Conservation (phyloP, 2,113 vertebrate species). For the Eulemur rufifrons region DNA sequence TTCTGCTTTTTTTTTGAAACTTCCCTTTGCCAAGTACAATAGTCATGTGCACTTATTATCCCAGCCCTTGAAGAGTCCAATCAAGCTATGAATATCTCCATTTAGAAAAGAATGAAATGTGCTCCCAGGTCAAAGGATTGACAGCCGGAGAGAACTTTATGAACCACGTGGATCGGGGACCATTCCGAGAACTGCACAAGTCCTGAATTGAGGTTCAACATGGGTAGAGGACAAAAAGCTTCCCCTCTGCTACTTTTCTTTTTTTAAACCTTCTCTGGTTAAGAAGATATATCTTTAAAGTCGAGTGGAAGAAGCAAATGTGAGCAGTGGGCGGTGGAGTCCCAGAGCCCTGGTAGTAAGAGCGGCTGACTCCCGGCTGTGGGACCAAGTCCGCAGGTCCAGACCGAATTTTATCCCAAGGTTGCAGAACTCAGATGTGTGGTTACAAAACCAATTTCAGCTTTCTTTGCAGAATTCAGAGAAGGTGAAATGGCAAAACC, state of each 20-base stretch:
- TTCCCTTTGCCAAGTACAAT: no score
- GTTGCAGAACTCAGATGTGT: neutral
- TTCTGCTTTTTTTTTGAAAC: no score
- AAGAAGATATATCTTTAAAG: neutral
- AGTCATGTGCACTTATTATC: neutral
- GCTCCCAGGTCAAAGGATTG: neutral
- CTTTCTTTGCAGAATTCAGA: neutral
- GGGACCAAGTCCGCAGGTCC: neutral
- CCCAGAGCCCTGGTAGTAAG: neutral
- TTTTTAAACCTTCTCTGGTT: neutral
- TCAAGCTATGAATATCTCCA: neutral
- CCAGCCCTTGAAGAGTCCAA: neutral
- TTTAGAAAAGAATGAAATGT: neutral
- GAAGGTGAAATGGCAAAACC: neutral
- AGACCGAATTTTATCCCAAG: neutral
- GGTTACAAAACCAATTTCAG: neutral
- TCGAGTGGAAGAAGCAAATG: neutral
- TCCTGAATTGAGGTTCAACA: neutral
- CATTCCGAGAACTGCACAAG: accelerated
- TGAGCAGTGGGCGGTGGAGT: no score
- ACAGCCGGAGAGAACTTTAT: neutral
- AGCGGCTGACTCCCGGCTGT: no score
- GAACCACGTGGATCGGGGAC: no score
- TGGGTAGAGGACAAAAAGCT: neutral
- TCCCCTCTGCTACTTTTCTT: no score